Percentiles rank a stretch among this genome's conserved stretches.
Evolutionary conservation across 2,888 invertebrate genomes (phyloP).

Genomic region (Xestia rhomboidea): DNA sequence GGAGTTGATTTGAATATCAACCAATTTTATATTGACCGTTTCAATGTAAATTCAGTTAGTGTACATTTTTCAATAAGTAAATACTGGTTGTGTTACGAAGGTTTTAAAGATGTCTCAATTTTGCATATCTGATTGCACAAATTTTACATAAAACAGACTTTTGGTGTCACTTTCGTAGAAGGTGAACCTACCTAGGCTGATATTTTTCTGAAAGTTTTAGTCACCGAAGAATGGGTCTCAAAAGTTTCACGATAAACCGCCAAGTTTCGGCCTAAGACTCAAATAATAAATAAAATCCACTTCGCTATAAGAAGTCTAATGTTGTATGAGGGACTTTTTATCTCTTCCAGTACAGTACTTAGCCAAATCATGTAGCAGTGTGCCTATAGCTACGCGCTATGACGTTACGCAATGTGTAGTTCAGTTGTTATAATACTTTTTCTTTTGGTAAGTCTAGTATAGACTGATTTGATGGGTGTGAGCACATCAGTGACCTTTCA

Average conservation of each 20-base stretch:
- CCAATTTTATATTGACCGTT: constrained; percentile 56
- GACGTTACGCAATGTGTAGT: constrained; percentile 3
- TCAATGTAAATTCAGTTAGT: constrained; percentile 41
- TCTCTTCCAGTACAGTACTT: constrained; percentile 23
- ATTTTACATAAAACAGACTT: constrained; percentile 44
- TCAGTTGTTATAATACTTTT: background rate
- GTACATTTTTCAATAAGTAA: constrained; percentile 45
- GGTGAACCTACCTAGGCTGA: background rate
- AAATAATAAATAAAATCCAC: constrained; percentile 33
- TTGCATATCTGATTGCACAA: constrained; percentile 41
- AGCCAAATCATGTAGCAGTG: constrained; percentile 1
- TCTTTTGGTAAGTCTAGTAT: background rate
- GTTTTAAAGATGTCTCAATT: constrained; percentile 19
- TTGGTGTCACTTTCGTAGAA: constrained; percentile 16
- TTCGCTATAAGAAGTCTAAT: constrained; percentile 25
- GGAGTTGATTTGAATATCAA: constrained; percentile 63
- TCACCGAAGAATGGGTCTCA: constrained; percentile 12
- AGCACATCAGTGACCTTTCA: background rate
- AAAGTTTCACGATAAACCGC: constrained; percentile 34
- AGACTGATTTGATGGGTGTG: constrained; percentile 2
- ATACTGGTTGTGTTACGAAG: constrained; percentile 34
- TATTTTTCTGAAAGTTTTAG: constrained; percentile 36
- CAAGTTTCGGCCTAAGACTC: constrained; percentile 24
- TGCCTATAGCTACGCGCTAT: background rate
- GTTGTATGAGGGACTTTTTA: constrained; percentile 19